Conservation (phyloP, 2,797 vertebrate species). For the Philypnodon macrostomus region DNA sequence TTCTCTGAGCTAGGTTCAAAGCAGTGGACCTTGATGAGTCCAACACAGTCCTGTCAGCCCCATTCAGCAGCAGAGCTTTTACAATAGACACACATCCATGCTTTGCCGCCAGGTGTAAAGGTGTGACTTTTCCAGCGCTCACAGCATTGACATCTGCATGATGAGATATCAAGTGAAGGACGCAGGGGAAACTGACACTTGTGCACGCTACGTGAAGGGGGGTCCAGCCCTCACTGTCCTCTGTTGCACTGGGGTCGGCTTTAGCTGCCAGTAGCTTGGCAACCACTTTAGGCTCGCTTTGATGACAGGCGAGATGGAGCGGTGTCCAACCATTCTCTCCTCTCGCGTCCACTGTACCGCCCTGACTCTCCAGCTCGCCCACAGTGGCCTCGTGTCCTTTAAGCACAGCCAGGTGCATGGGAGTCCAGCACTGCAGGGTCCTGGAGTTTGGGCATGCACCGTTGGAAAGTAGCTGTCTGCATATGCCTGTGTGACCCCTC, state of each 20-base stretch:
- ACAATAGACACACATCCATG: slow-evolving; percentile 74
- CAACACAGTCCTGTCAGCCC: slow-evolving; percentile 61
- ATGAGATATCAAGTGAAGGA: slow-evolving; percentile 77
- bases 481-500: slow-evolving; percentile 81
- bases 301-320: slow-evolving; percentile 81
- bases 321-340: slow-evolving; percentile 82
- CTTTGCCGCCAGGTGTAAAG: slow-evolving; percentile 82
- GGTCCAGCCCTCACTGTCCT: slow-evolving; percentile 76
- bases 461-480: slow-evolving; percentile 79
- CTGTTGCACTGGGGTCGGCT: slow-evolving; percentile 73
- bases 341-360: slow-evolving; percentile 58
- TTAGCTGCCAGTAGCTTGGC: slow-evolving; percentile 71
- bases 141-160: slow-evolving; percentile 72
- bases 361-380: slow-evolving; percentile 73
- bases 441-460: slow-evolving; percentile 67
- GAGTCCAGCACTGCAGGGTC: slow-evolving; percentile 82
- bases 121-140: slow-evolving; percentile 73
- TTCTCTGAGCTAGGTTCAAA: slow-evolving; percentile 71
- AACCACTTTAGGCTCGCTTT: slow-evolving; percentile 65
- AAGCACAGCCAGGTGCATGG: slow-evolving; percentile 82
- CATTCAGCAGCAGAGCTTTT: slow-evolving; percentile 79
- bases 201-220: slow-evolving; percentile 83
- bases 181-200: slow-evolving; percentile 67
- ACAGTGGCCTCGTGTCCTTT: slow-evolving; percentile 78
- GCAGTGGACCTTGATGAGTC: slow-evolving; percentile 75